Conservation (phyloP, 1,140 invertebrate genomes). For the Panulirus ornatus region DNA sequence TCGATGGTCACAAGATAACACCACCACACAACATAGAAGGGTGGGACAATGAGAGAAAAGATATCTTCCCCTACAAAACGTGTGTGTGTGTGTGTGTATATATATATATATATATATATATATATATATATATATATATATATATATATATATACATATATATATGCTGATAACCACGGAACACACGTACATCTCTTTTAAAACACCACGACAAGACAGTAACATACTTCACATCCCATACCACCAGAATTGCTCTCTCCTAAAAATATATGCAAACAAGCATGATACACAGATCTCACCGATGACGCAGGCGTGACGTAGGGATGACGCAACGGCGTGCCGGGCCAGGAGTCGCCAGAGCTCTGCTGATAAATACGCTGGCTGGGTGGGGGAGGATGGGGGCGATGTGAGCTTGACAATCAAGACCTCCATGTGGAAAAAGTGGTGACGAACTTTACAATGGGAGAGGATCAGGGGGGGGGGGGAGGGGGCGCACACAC, state of each 20-base stretch:
- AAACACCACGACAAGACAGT: background rate
- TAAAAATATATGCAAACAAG: constrained; percentile 20
- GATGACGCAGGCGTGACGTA: background rate
- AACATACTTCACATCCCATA: no score
- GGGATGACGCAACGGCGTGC: background rate
- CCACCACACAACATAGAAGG: no score
- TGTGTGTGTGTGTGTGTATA: no score
- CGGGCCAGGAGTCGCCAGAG: background rate
- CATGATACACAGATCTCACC: background rate
- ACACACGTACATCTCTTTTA: no score
- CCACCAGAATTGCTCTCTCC: no score
- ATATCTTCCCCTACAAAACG: no score
- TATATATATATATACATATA: constrained; percentile 10
- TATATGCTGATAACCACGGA: background rate
- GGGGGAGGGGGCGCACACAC: background rate
- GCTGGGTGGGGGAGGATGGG: background rate
- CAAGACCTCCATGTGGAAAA: no score
- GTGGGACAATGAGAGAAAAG: no score
- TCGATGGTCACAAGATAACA: no score
- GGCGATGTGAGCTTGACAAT: background rate
- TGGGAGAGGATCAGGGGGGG: background rate
- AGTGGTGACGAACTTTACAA: no score
- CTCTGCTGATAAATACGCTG: background rate
- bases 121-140: background rate
- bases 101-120: background rate